Conservation (phyloP, 2,888 invertebrate species). For the Troides oblongomaculatus region DNA sequence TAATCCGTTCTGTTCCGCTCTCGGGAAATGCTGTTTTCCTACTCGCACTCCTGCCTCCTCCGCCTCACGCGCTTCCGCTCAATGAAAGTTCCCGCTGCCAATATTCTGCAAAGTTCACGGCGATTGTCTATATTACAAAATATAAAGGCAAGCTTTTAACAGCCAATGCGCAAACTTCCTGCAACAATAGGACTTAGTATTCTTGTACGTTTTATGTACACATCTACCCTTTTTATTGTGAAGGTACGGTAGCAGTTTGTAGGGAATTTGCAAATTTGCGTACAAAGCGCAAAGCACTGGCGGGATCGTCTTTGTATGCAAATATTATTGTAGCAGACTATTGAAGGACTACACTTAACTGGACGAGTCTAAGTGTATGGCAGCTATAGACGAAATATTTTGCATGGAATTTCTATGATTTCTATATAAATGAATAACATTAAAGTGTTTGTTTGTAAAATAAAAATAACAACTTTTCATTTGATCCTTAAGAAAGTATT, state of each 20-base stretch:
- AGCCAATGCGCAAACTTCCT: background rate
- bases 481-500: too few relatives aligned
- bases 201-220: conserved; percentile 32
- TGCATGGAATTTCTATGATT: background rate
- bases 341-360: conserved; percentile 62
- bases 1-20: conserved; percentile 74
- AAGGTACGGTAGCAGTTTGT: conserved; percentile 49
- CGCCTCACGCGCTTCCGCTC: conserved; percentile 49
- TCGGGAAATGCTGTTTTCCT: conserved; percentile 56
- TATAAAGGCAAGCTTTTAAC: conserved; percentile 24
- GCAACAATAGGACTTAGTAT: conserved; percentile 21
- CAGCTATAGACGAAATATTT: conserved; percentile 40
- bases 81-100: conserved; percentile 66
- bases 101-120: conserved; percentile 45
- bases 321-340: conserved; percentile 68
- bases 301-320: conserved; percentile 68
- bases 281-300: conserved; percentile 60
- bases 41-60: conserved; percentile 45
- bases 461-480: too few relatives aligned
- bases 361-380: conserved; percentile 47
- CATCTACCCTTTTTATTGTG: conserved; percentile 35
- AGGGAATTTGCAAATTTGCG: conserved; percentile 64
- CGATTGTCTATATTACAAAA: conserved; percentile 22
- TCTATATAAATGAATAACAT: too few relatives aligned
- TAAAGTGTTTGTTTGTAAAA: too few relatives aligned